A percentile compares a stretch with the other conserved stretches of the same genome.
These are phyloP conservation scores for Melangyna quadrimaculata DNA, from an alignment of 2,888 invertebrate genomes.

Conservation along the genomic window DNA sequence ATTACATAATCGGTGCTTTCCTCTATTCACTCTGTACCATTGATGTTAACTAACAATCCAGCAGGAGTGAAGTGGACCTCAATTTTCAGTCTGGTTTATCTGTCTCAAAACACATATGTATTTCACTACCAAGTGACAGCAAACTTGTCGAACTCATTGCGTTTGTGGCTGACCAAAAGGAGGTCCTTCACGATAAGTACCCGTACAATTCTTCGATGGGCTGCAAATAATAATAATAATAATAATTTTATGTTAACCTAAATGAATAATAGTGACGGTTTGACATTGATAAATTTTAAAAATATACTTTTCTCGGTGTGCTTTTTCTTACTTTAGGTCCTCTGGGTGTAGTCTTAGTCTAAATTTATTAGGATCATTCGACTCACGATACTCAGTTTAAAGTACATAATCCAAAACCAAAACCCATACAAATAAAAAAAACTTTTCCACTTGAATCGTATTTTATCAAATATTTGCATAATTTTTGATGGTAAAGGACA, in stretches of 20 bases:
- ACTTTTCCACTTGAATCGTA: slow-evolving; percentile 39
- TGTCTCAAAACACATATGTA: not conserved
- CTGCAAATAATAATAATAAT: slow-evolving; percentile 32
- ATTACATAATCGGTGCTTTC: too few species aligned
- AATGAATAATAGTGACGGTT: slow-evolving; percentile 69
- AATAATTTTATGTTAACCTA: slow-evolving; percentile 44
- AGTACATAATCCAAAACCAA: slow-evolving; percentile 8
- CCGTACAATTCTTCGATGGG: slow-evolving; percentile 17
- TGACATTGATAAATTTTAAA: slow-evolving; percentile 67
- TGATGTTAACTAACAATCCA: too few species aligned
- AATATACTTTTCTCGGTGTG: slow-evolving; percentile 44
- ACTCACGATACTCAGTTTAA: slow-evolving; percentile 8
- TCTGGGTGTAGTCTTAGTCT: slow-evolving; percentile 12
- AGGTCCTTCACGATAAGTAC: not conserved
- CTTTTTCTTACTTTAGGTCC: not conserved
- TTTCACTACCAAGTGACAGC: not conserved
- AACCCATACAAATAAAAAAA: slow-evolving; percentile 1
- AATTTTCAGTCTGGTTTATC: too few species aligned
- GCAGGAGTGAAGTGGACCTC: too few species aligned
- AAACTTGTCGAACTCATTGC: not conserved
- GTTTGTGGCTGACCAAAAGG: not conserved
- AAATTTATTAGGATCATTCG: not conserved
- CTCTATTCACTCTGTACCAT: too few species aligned
- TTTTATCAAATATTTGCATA: slow-evolving; percentile 59
- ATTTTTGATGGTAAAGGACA: slow-evolving; percentile 53